Evolutionary conservation across 2,888 invertebrate genomes (phyloP), one percentile per base, ranked within the genome.

Genomic region (Campaea margaritaria): DNA sequence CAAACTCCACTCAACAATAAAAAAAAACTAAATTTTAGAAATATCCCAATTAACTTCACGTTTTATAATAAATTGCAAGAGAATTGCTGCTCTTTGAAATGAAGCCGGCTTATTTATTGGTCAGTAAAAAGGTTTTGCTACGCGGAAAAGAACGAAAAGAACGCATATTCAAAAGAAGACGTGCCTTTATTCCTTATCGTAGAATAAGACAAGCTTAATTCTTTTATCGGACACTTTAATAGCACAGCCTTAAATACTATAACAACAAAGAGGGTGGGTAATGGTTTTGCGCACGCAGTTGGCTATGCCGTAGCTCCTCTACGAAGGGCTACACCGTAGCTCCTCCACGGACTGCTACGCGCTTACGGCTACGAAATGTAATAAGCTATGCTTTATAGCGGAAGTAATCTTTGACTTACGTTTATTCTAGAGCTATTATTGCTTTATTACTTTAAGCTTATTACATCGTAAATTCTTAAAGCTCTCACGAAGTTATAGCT

Each of bases 321-420:
- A 68, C 65, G 58, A 28, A 39, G n/a, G 5, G 21, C 21, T 21
- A 15, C 36, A 45, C 42, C 55, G 63, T 55, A 58, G 60, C 56
- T 16, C 45, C 44, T 42, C 61, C 62, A 68, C 65, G 58, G 31
- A 39, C 21, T 21, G 47, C 41, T 59, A 65, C 72, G 73, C 47
- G 47, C 55, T 61, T 68, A 67, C 64, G 51, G 47, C 55, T 50
- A 51, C 38, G 58, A 46, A 15, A 43, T 50, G 46, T 58, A 61
- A 58, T 63, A 59, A 72, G 60, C 54, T 48, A 57, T 53, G 53
- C 62, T 70, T 74, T 76, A 75, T 72, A 69, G 64, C 69, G 69
- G 67, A 74, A 69, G 66, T 62, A 69, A 67, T 72, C 64, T 73
- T 60, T 36, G 52, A 52, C 63, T 64, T 60, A 58, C 49, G 65